Base-by-base conservation (phyloP, 2,888 invertebrate species). In the Drosophila borborema region DNA sequence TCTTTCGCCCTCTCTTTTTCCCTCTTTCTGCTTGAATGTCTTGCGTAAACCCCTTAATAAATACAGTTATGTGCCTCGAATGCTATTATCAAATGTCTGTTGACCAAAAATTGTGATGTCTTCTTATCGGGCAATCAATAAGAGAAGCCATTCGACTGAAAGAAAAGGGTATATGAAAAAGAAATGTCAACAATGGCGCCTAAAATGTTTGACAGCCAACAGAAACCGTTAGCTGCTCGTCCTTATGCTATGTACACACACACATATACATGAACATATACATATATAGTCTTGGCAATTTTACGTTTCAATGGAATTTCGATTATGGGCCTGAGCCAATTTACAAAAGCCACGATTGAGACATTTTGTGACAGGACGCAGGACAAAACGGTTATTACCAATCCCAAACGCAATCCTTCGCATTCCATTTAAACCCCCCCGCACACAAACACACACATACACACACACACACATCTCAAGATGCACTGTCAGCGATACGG, bases 301-400 rank as follows among this genome's bases (percentile, higher is more conserved):
- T 91, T 87, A 91, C 91, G 86, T 91, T 91, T 89, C 90, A 91
- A 85, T 89, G 90, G 86, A 86, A 91, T 90, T 91, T 91, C 91
- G 89, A 91, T 91, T 91, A 90, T 81, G 79, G 77, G 77, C 82
- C 74, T 69, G 72, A 77, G 87, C 84, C 84, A 85, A 85, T 85
- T 85, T 87, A 80, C 71, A 83, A 81, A 86, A 88, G 85, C 80
- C 81, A 67, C 78, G 81, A 90, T 90, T 90, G 85, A 91, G 90
- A 90, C 82, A 82, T 89, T 89, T 80, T 85, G 56, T 77, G 71
- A 80, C 77, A 83, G 74, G 73, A 82, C 80, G 75, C 80, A 66
- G 72, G 74, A 86, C 77, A 74, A 84, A 86, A 81, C 81, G 80
- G 84, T 81, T 86, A 77, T 79, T 83, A 77, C 84, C 77, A 72